A percentile compares a stretch with the other conserved stretches of the same genome.
phyloP scores from a whole-genome alignment of 2,888 invertebrate species.

The Dryomyza anilis region DNA sequence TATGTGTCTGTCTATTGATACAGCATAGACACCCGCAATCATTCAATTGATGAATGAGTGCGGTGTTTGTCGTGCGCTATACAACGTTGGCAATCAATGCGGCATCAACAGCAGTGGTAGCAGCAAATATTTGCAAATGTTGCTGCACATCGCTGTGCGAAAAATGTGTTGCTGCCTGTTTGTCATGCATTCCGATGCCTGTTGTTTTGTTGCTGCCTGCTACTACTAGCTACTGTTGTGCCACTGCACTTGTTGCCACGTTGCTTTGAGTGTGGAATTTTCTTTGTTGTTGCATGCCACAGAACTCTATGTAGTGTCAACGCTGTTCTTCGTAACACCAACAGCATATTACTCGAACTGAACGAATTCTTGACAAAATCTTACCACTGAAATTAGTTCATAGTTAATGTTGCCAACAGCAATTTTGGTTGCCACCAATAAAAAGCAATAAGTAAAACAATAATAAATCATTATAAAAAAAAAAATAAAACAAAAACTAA shows the following conservation, averaged over 20 bases:
- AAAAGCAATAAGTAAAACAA: no score
- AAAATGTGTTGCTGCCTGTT: slow-evolving; percentile 19
- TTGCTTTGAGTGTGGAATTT: no score
- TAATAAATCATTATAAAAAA: no score
- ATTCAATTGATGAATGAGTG: neutral
- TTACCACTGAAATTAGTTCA: slow-evolving; percentile 5
- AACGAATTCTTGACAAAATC: neutral
- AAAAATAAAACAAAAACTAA: no score
- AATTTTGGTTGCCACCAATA: no score
- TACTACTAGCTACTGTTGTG: slow-evolving; percentile 29
- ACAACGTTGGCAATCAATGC: neutral
- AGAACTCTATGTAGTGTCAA: neutral
- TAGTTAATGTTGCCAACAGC: neutral
- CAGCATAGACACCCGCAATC: slow-evolving; percentile 12
- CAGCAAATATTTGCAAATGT: slow-evolving; percentile 15
- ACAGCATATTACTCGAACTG: neutral
- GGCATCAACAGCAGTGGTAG: neutral
- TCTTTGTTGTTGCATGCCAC: neutral
- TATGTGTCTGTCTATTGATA: neutral
- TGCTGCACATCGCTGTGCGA: slow-evolving; percentile 16
- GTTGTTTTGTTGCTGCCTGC: slow-evolving; percentile 34
- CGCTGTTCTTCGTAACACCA: neutral
- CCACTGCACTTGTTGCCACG: neutral
- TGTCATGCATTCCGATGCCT: neutral
- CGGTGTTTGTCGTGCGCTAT: neutral